Conservation (phyloP, 2,888 invertebrate genomes). For the Metopia argyrocephala region DNA sequence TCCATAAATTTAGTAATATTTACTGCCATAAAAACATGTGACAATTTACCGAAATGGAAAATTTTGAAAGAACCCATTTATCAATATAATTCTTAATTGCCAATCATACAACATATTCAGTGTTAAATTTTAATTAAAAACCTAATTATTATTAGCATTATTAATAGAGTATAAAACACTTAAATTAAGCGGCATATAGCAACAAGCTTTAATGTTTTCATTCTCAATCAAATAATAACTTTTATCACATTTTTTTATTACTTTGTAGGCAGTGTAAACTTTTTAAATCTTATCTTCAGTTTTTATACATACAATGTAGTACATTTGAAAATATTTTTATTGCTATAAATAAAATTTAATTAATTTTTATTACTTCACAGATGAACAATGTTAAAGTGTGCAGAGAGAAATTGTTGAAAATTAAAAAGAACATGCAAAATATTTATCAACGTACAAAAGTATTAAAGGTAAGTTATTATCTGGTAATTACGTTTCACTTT, state of each 20-base stretch:
- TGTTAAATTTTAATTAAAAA: background rate
- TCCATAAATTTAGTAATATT: too few relatives aligned
- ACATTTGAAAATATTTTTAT: too few relatives aligned
- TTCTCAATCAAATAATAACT: background rate
- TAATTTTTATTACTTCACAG: constrained; percentile 66
- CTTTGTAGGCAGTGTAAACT: too few relatives aligned
- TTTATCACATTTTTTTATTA: background rate
- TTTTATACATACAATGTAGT: background rate
- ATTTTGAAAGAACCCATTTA: too few relatives aligned
- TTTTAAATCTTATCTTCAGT: background rate
- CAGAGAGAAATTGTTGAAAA: constrained; percentile 74
- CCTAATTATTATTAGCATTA: background rate
- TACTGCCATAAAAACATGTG: background rate
- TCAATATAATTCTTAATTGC: background rate
- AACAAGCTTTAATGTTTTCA: background rate
- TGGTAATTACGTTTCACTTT: background rate
- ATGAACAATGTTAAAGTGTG: constrained; percentile 75
- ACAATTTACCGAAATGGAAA: too few relatives aligned
- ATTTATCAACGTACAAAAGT: constrained; percentile 76
- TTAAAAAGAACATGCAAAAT: constrained; percentile 76
- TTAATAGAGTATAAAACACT: background rate
- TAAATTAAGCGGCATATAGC: background rate
- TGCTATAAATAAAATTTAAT: background rate
- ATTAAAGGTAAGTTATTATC: constrained; percentile 72
- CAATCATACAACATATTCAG: background rate